phyloP scores from a whole-genome alignment of 1,140 invertebrate species.

The Drosophila cardini region DNA sequence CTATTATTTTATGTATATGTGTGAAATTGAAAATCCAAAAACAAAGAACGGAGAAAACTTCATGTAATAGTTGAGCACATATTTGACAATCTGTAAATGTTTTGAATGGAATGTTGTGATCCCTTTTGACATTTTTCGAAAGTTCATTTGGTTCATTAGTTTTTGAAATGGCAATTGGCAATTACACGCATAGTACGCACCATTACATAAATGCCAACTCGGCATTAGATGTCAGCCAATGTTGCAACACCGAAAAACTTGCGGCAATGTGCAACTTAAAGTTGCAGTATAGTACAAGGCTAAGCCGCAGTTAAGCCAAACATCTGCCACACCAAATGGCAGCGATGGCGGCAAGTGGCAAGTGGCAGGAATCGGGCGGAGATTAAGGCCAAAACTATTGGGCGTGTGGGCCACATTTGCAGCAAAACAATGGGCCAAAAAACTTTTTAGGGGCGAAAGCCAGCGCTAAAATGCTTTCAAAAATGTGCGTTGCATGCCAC shows the following conservation, averaged over 20 bases:
- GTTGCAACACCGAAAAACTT: constrained; percentile 29
- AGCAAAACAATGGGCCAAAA: constrained; percentile 77
- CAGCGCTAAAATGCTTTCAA: constrained; percentile 59
- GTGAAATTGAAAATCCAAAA: background rate
- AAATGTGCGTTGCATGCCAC: constrained; percentile 54
- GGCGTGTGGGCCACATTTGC: constrained; percentile 71
- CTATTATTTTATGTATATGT: no score
- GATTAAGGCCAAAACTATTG: constrained; percentile 45
- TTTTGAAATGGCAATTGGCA: constrained; percentile 60
- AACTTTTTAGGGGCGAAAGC: constrained; percentile 36
- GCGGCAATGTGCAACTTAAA: constrained; percentile 61
- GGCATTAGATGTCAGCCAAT: constrained; percentile 42
- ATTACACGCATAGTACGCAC: constrained; percentile 76
- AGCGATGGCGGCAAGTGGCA: constrained; percentile 11
- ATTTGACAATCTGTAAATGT: constrained; percentile 14
- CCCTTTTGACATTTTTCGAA: constrained; percentile 30
- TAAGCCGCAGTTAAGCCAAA: constrained; percentile 50
- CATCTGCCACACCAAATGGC: constrained; percentile 58
- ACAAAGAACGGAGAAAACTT: background rate
- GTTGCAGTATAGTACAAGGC: constrained; percentile 34
- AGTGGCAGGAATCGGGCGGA: constrained; percentile 35
- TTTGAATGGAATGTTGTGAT: background rate
- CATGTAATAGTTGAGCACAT: constrained; percentile 11
- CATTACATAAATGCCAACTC: constrained; percentile 59
- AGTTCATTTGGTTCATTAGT: constrained; percentile 57